phyloP scores from a whole-genome alignment of 2,113 vertebrate species.

The Psittacara wagleri region DNA sequence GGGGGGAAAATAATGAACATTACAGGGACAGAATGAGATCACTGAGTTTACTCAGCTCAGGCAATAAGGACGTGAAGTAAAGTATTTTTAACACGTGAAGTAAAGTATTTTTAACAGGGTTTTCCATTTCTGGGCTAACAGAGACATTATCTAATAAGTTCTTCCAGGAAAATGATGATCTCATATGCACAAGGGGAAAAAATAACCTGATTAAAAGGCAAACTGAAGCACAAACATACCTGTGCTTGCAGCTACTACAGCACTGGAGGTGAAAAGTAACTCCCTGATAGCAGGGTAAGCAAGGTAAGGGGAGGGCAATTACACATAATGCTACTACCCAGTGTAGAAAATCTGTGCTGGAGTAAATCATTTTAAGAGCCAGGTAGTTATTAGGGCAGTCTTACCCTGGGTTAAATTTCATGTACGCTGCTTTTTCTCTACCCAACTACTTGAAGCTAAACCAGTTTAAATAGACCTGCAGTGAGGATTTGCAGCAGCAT shows the following conservation, averaged over 20 bases:
- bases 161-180: conserved; percentile 61
- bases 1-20: conserved; percentile 4
- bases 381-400: background rate
- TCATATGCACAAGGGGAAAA: background rate
- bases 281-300: background rate
- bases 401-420: background rate
- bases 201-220: background rate
- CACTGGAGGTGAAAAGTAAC: background rate
- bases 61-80: conserved; percentile 27
- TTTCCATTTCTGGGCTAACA: conserved; percentile 56
- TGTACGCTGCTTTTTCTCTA: background rate
- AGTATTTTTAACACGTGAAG: conserved; percentile 32
- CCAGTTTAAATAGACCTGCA: background rate
- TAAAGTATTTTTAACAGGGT: conserved; percentile 35
- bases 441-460: background rate
- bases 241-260: background rate
- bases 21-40: conserved; percentile 10
- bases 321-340: background rate
- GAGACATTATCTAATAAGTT: conserved; percentile 57
- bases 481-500: background rate
- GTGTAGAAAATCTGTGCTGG: background rate
- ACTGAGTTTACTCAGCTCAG: background rate
- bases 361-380: background rate
- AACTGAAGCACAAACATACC: background rate
- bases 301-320: background rate